A percentile compares a stretch with the other conserved stretches of the same genome.
These are phyloP conservation scores for Junco hyemalis DNA, from an alignment of 2,113 vertebrate species.

Conservation along the genomic window DNA sequence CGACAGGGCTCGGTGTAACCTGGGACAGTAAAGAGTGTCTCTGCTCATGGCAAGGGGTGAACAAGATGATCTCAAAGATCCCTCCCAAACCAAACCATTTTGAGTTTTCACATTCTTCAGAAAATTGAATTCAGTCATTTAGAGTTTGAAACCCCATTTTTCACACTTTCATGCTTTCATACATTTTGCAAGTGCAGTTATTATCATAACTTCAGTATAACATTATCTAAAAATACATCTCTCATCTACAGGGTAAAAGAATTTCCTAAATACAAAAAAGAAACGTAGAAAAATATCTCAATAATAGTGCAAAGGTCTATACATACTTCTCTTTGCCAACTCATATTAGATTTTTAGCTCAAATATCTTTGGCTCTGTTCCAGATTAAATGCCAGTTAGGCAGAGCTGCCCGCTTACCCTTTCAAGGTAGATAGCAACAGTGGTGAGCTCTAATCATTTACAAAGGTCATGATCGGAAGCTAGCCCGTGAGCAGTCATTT, in stretches of 20 bases:
- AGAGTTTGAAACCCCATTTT: background rate
- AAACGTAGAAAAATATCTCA: background rate
- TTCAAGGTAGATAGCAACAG: constrained; percentile 81
- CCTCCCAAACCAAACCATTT: background rate
- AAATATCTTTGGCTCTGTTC: constrained; percentile 79
- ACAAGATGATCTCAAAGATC: background rate
- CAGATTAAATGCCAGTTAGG: constrained; percentile 88
- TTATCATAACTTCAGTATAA: background rate
- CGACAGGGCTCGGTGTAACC: background rate
- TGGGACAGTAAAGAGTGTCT: no score
- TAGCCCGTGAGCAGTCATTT: constrained; percentile 82
- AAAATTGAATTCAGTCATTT: background rate
- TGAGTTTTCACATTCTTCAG: background rate
- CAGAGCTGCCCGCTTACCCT: constrained; percentile 79
- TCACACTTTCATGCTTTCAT: background rate
- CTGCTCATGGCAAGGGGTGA: background rate
- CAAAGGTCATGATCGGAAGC: constrained; percentile 90
- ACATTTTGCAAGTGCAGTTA: background rate
- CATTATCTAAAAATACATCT: background rate
- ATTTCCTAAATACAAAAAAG: background rate
- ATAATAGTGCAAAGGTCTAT: constrained; percentile 51
- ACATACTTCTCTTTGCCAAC: constrained; percentile 74
- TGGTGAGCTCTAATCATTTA: constrained; percentile 89
- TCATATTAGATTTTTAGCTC: constrained; percentile 75
- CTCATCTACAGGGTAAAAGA: background rate